Base-by-base conservation (phyloP, 2,888 invertebrate genomes). In the Zootermopsis nevadensis region DNA sequence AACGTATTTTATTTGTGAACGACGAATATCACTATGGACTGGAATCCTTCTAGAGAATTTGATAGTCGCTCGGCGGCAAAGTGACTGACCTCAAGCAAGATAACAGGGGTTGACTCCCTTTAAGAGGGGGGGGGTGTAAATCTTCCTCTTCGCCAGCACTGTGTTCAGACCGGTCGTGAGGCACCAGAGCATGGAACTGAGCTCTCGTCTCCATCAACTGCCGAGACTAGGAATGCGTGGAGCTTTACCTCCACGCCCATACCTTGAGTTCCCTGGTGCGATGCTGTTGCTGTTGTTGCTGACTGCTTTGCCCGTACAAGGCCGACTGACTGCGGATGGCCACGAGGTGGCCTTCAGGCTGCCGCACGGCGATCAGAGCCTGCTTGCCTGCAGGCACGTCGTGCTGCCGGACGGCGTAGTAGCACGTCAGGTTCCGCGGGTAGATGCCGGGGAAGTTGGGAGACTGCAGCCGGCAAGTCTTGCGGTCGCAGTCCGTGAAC, bases 371-470 rank as follows among this genome's bases (percentile, higher is more conserved):
- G 88, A 97, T 96, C 87, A 97, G 91, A 38, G 97, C 97, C 89
- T 96, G 96, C 90, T 96, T 96, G 87, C 97, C 97, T 88, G 93
- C 93, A 85, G 97, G 96, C 87, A 96, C 94, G 89, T 95, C 95
- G 89, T 96, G 95, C 88, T 93, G 95, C 86, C 96, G 91, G 83
- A 97, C 96, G 74, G 97, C 96, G 89, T 96, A 98, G 91, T 97
- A 97, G 89, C 98, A 98, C 85, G 98, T 97, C 87, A 98, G 93
- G 90, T 98, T 98, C 86, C 98, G 93, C 6, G 98, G 98, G 90
- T 98, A 98, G 86, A 97, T 94, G 86, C 97, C 97, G 42, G 97
- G 97, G 90, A 95, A 97, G 91, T 97, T 97, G 79, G 97, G 97
- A 77, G 97, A 97, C 90, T 97, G 97, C 88, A 97, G 92, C 88